phyloP scores from a whole-genome alignment of 2,888 invertebrate species.

The Phalera bucephala region DNA sequence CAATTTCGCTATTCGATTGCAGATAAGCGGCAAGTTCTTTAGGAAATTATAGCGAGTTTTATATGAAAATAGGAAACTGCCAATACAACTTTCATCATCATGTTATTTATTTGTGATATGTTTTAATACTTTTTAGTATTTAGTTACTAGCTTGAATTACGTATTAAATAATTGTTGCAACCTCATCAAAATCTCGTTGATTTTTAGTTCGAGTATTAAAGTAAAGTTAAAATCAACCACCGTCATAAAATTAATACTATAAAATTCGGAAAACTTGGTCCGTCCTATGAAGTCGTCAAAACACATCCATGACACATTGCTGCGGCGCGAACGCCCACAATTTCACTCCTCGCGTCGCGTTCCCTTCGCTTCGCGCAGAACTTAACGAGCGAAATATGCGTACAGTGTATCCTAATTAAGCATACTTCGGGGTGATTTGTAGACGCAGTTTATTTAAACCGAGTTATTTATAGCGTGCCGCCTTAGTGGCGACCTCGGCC shows the following conservation, averaged over 20 bases:
- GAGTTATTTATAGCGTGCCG: conserved; percentile 45
- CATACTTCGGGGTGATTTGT: conserved; percentile 42
- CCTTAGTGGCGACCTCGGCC: conserved; percentile 24
- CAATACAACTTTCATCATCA: no score
- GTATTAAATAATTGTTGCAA: no score
- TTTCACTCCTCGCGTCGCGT: conserved; percentile 8
- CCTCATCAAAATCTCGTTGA: no score
- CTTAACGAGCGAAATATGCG: conserved; percentile 30
- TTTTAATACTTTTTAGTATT: no score
- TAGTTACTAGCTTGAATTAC: no score
- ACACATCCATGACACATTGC: neutral
- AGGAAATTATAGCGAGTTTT: no score
- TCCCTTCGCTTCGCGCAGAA: conserved; percentile 6
- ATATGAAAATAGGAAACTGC: no score
- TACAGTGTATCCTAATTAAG: conserved; percentile 43
- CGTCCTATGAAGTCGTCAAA: neutral
- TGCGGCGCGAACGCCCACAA: conserved; percentile 8
- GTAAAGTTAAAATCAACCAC: no score
- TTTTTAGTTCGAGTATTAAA: no score
- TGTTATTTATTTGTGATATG: no score
- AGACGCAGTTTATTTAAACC: conserved; percentile 37
- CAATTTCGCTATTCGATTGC: conserved; percentile 19
- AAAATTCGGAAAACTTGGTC: neutral
- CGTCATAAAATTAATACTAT: no score
- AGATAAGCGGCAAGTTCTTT: conserved; percentile 8